A percentile compares a stretch with the other conserved stretches of the same genome.
phyloP scores from a whole-genome alignment of 2,113 vertebrate genomes.

The Meriones unguiculatus region DNA sequence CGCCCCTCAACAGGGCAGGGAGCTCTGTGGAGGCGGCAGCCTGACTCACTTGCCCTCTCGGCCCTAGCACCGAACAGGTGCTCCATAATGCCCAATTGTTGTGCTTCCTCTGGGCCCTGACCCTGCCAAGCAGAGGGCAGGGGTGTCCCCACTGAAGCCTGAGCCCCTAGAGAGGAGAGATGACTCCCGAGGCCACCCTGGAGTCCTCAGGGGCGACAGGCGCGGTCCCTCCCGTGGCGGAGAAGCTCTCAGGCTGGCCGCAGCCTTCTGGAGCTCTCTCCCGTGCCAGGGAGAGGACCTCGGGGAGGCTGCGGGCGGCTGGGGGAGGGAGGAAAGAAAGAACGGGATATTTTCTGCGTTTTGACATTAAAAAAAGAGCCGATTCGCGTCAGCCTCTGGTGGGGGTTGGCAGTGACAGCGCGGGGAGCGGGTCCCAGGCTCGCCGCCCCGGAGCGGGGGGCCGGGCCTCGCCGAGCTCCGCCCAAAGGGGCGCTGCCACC shows the following conservation, averaged over 20 bases:
- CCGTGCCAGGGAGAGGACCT: background rate
- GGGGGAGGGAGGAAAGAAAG: slow-evolving; percentile 5
- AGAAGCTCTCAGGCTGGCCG: background rate
- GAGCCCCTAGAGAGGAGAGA: background rate
- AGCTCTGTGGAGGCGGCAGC: background rate
- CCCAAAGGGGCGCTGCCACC: slow-evolving; percentile 79
- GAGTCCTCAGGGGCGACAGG: background rate
- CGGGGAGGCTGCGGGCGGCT: slow-evolving; percentile 12
- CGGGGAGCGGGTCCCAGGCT: too few relatives aligned
- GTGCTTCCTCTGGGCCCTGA: background rate
- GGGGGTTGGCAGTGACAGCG: background rate
- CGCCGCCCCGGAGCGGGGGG: background rate
- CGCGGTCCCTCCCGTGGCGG: background rate
- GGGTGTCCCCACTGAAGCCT: background rate
- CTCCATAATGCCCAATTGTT: background rate
- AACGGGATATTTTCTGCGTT: slow-evolving; percentile 46
- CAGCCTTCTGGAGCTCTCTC: background rate
- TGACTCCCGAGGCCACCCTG: background rate
- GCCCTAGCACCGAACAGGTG: background rate
- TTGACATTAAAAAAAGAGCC: slow-evolving; percentile 44
- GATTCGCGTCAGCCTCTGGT: slow-evolving; percentile 28
- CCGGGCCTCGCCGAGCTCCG: slow-evolving; percentile 55
- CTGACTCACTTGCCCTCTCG: background rate
- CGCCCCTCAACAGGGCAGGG: background rate
- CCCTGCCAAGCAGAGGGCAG: background rate